Evolutionary conservation across 1,140 invertebrate species (phyloP), one percentile per base, ranked within the genome.

Genomic region (Ganaspis sp.): DNA sequence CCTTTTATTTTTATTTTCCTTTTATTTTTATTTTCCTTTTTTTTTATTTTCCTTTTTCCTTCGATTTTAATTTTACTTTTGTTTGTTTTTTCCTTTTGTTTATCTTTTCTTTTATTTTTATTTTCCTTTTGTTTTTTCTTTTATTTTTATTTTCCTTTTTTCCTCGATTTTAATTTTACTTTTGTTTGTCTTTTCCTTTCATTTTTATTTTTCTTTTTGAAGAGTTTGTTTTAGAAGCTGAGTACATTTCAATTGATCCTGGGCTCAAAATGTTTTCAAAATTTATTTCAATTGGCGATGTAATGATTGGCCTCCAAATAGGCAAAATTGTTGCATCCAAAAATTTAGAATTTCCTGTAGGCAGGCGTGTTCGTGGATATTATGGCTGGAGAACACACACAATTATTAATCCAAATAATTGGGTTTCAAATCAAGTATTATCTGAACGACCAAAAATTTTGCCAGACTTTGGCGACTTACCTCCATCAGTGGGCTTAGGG

Each of bases 231-330:
- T 90, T 92, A 23, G 90, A 95, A 90, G 94, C 94, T 9, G 92
- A 94, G 80, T 95, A 92, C 81, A 82, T 95, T 1, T 95, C 94
- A 75, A 94, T 95, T 4, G 95, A 95, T 87, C 94, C 95, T 45
- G 95, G 95, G 77, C 94, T 95, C 93, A 91, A 94, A 80, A 90
- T 90, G 1, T 93, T 93, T 73, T 88, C 92, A 84, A 86, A 84
- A 71, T 85, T 85, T 17, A 89, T 91, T 77, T 92, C 92, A 75
- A 70, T 92, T 42, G 93, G 92, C 15, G 88, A 86, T 15, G 92
- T 92, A 34, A 94, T 94, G 93, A 92, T 94, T 45, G 94, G 94
- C 3, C 79, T 87, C 42, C 94, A 94, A 91, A 90, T 94, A 34
- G 93, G 92, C 2, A 93, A 92, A 82, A 93, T 94, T 12, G 90